phyloP scores from a whole-genome alignment of 2,797 vertebrate species.

The Natrix natrix region DNA sequence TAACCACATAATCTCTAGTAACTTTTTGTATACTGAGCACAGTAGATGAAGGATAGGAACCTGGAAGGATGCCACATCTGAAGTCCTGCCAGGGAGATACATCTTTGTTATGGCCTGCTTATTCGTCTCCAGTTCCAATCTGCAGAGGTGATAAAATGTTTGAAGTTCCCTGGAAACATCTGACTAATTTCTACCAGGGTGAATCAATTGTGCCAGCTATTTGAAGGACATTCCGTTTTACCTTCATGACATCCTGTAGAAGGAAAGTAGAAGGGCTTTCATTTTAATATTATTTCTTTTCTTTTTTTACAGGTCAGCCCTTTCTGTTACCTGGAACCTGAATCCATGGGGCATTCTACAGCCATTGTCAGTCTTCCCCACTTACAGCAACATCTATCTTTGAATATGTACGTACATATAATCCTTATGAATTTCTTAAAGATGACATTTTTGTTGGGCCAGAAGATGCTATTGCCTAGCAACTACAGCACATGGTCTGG shows the following conservation, averaged over 20 bases:
- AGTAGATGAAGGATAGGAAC: not conserved
- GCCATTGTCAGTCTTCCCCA: slow-evolving; percentile 67
- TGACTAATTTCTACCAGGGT: not conserved
- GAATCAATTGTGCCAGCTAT: not conserved
- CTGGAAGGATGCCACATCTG: not conserved
- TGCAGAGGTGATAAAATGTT: not conserved
- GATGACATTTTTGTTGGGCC: not conserved
- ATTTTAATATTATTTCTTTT: slow-evolving; percentile 8
- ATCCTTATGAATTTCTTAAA: not conserved
- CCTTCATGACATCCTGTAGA: not conserved
- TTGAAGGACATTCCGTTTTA: not conserved
- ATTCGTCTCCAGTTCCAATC: not conserved
- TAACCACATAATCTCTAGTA: not conserved
- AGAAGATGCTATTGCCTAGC: slow-evolving; percentile 10
- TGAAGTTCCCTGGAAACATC: not conserved
- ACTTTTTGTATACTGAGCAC: not conserved
- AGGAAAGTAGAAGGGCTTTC: not conserved
- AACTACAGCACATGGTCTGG: not conserved
- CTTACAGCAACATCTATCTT: slow-evolving; percentile 70
- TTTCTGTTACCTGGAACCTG: slow-evolving; percentile 55
- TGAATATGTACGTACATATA: slow-evolving; percentile 71
- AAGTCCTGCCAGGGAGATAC: not conserved
- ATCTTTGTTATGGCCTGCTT: not conserved
- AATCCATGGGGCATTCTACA: slow-evolving; percentile 56
- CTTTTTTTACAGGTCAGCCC: slow-evolving; percentile 62